phyloP scores from a whole-genome alignment of 2,113 vertebrate species.

The Entomyzon cyanotis region DNA sequence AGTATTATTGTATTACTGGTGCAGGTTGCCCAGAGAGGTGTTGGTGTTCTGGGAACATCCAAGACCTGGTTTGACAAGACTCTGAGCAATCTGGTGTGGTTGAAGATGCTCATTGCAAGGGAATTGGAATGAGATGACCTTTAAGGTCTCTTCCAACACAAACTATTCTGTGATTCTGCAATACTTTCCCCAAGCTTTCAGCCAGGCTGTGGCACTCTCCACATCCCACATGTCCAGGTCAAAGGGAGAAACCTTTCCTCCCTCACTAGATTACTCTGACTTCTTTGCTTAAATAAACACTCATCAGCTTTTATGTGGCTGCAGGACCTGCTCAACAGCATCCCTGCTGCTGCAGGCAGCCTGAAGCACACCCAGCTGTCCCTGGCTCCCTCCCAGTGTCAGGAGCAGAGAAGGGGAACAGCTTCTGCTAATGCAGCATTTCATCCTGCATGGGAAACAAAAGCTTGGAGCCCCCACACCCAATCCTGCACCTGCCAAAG shows the following conservation, averaged over 20 bases:
- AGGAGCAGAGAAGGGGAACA: not conserved
- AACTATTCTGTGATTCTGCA: not conserved
- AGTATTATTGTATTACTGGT: not conserved
- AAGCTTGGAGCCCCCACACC: not conserved
- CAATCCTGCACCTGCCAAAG: not conserved
- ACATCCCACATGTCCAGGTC: fast-evolving
- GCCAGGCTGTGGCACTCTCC: not conserved
- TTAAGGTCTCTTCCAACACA: not conserved
- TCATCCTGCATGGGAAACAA: not conserved
- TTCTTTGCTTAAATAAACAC: not conserved
- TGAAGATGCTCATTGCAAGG: not conserved
- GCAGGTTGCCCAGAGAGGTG: not conserved
- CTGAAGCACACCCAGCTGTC: not conserved
- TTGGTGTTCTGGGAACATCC: not conserved
- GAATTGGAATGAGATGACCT: not conserved
- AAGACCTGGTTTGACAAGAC: not conserved
- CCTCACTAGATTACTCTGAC: not conserved
- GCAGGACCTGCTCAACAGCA: not conserved
- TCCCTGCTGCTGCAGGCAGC: not conserved
- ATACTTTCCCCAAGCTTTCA: not conserved
- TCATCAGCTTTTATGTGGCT: fast-evolving
- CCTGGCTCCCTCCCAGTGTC: fast-evolving
- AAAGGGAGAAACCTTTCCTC: not conserved
- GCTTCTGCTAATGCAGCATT: fast-evolving
- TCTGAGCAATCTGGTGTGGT: not conserved